Evolutionary conservation across 2,113 vertebrate genomes (phyloP), one percentile per base, ranked within the genome.

Genomic region (Ibidorhyncha struthersii): DNA sequence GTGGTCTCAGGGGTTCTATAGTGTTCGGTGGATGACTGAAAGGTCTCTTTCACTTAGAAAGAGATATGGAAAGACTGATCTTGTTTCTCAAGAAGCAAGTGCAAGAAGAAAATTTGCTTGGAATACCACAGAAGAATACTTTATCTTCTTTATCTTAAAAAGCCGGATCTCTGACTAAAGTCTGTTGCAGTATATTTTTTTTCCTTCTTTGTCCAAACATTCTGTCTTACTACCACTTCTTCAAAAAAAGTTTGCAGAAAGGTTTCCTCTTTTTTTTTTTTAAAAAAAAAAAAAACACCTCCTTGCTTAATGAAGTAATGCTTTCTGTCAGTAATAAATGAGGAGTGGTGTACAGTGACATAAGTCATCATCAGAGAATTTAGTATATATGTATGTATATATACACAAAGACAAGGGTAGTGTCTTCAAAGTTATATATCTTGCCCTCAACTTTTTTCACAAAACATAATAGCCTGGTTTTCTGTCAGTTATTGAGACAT

Each of bases 261-360:
- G 3, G 0, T 93, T 83, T 83, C 0, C 17, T 14, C 1, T 8
- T 15, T 2, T 20, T 20, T 3, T 22, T 22, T 32, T 63, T 49
- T 22, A 21, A 50, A 49, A 50, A 50, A 23, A 50, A 50, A 49
- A 45, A 45, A 45, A 65, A 9, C 34, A 70, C 41, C 9, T 65
- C 19, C 18, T 63, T 80, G 7, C 4, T 22, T 49, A 29, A 56
- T 32, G 6, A 83, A 61, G 32, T 49, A 49, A 38, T 36, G 1
- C 6, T 79, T 93, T 66, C n/a, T 86, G 16, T 36, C 10, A 49
- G 2, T 50, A 41, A 61, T 67, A 66, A 85, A 62, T 9, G 8
- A 77, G 36, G 9, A 73, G 8, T 0, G 2, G 14, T n/a, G 3
- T 36, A 19, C 30, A 73, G 7, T 36, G 16, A 9, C 14, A 16